phyloP scores from a whole-genome alignment of 2,113 vertebrate genomes.

The Pygoscelis antarcticus region DNA sequence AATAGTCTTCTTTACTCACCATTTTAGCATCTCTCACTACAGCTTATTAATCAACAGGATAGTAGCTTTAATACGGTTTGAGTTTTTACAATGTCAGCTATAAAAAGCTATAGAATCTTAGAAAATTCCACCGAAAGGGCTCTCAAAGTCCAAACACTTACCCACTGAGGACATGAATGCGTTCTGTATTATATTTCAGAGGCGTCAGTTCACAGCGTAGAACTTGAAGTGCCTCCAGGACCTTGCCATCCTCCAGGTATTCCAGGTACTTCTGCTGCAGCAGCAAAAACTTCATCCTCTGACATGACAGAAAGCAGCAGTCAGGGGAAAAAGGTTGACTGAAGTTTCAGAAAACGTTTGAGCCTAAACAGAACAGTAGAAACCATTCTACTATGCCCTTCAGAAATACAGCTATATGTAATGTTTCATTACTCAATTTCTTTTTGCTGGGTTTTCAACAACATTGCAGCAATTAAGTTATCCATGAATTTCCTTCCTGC shows the following conservation, averaged over 20 bases:
- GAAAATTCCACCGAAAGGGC: neutral
- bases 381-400: conserved; percentile 79
- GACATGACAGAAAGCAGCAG: conserved; percentile 81
- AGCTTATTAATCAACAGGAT: neutral
- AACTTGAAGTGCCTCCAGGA: conserved; percentile 95
- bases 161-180: conserved; percentile 96
- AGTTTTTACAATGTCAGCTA: neutral
- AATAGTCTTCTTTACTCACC: neutral
- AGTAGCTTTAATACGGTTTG: neutral
- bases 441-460: conserved; percentile 16
- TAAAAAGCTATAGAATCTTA: neutral
- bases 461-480: neutral
- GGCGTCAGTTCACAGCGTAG: conserved; percentile 93
- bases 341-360: conserved; percentile 83
- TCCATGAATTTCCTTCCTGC: neutral
- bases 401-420: conserved; percentile 65
- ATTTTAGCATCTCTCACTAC: neutral
- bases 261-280: conserved; percentile 99
- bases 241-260: conserved; percentile 95
- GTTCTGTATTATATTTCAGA: conserved; percentile 94
- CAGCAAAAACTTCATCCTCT: conserved; percentile 98
- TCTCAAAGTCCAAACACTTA: conserved; percentile 66
- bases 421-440: conserved; percentile 65
- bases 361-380: conserved; percentile 82
- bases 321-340: conserved; percentile 80